A percentile compares a stretch with the other conserved stretches of the same genome.
phyloP scores from a whole-genome alignment of 2,797 vertebrate species.

The Coracias cyanogaster region DNA sequence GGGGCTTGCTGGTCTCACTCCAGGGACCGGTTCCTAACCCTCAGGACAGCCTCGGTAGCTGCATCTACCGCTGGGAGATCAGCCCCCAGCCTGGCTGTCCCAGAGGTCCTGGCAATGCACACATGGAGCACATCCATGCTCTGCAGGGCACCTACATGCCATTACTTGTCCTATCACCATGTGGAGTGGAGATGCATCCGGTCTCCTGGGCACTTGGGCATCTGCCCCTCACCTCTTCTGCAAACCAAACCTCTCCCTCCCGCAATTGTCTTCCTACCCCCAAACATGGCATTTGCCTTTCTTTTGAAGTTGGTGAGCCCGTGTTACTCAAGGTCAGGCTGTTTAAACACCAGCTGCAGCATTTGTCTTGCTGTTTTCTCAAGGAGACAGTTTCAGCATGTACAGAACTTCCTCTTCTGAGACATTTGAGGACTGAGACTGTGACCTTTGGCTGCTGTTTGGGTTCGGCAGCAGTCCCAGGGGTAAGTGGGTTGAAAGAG shows the following conservation, averaged over 20 bases:
- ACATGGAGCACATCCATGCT: not conserved
- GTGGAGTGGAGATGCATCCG: not conserved
- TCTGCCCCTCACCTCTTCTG: not conserved
- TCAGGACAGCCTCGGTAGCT: not conserved
- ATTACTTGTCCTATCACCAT: not conserved
- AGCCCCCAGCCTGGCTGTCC: not conserved
- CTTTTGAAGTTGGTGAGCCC: not conserved
- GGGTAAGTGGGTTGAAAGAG: not conserved
- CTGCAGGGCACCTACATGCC: not conserved
- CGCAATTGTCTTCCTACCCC: not conserved
- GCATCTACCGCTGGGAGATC: not conserved
- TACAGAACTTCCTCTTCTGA: constrained; percentile 21
- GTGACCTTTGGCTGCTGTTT: constrained; percentile 34
- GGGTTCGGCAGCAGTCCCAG: not conserved
- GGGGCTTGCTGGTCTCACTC: not conserved
- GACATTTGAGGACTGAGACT: not conserved
- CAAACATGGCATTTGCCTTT: not conserved
- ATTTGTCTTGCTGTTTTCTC: not conserved
- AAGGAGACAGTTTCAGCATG: not conserved
- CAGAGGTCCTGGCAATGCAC: not conserved
- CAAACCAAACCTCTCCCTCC: not conserved
- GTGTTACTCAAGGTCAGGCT: not conserved
- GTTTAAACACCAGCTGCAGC: not conserved
- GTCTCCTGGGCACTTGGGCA: not conserved
- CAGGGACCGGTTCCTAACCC: not conserved